Base-by-base conservation (phyloP, 1,140 invertebrate genomes). In the Homarus americanus region DNA sequence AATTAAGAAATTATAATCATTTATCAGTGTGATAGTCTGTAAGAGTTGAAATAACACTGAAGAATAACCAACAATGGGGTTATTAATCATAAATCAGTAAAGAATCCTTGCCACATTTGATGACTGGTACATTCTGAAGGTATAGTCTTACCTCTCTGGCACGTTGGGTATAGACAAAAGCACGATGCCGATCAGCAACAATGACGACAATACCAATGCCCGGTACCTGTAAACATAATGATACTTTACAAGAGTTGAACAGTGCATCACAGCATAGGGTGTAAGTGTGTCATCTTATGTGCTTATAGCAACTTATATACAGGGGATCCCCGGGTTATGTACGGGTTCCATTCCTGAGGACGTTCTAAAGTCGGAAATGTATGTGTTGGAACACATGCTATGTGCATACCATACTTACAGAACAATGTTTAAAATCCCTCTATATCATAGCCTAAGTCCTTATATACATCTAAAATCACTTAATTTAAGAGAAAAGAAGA, bases 91-190 rank as follows among this genome's bases (percentile, higher is more conserved):
- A 28, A 1, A 28, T 10, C 7, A 9, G 24, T 9, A 28, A 9
- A 9, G n/a, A 7, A 15, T 7, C 9, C 0, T 24, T 7, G 32
- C 20, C 28, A 5, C 5, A 3, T 7, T 36, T 3, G 15, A 9
- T 34, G 32, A 0, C n/a, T 75, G 12, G 7, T 15, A 36, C 1
- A 36, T 32, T 34, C 66, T 24, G 24, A 32, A 4, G 38, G 34
- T 4, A 15, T 28, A 4, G 15, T 24, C 78, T 53, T 24, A 80
- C 78, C 53, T 80, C 44, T 80, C 78, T 0, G 78, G 78, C n/a
- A 80, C 44, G 44, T 53, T 32, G 44, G 78, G 78, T 2, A 49
- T 53, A 28, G 78, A 58, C n/a, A 80, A 36, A 20, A 80, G 28
- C 24, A 80, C 5, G 44, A 80, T 53, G 34, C 41, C 9, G 9